A percentile compares a stretch with the other conserved stretches of the same genome.
phyloP scores from a whole-genome alignment of 2,888 invertebrate species.

The Torymus texanus region DNA sequence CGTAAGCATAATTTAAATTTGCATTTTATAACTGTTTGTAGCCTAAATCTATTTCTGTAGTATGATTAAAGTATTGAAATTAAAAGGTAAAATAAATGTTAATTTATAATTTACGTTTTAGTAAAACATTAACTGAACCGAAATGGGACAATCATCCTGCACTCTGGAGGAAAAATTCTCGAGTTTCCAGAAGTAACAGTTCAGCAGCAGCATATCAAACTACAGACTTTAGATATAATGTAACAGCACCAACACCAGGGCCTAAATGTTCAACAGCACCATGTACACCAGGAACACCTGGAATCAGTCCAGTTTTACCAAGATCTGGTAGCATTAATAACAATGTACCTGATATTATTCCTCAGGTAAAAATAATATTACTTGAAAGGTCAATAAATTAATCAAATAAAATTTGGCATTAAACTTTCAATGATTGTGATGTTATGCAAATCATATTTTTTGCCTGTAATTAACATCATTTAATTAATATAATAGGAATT shows the following conservation, averaged over 20 bases:
- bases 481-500: too few species aligned
- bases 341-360: slow-evolving; percentile 70
- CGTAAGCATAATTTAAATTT: slow-evolving; percentile 62
- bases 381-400: not conserved
- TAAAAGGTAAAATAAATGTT: too few species aligned
- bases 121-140: slow-evolving; percentile 69
- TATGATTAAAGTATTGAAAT: too few species aligned
- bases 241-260: slow-evolving; percentile 63
- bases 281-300: slow-evolving; percentile 72
- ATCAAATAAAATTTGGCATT: not conserved
- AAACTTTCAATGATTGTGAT: not conserved
- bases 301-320: slow-evolving; percentile 71
- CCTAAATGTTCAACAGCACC: slow-evolving; percentile 70
- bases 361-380: slow-evolving; percentile 59
- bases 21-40: not conserved
- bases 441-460: not conserved
- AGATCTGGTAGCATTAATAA: slow-evolving; percentile 70
- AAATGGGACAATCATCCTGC: slow-evolving; percentile 73
- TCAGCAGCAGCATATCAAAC: slow-evolving; percentile 71
- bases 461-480: too few species aligned
- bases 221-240: slow-evolving; percentile 70
- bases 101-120: slow-evolving; percentile 52
- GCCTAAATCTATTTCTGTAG: too few species aligned
- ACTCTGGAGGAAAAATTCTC: slow-evolving; percentile 67
- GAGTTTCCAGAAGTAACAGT: slow-evolving; percentile 71